These are phyloP conservation scores for Semibalanus balanoides DNA, from an alignment of 1,140 invertebrate species.

Conservation along the genomic window DNA sequence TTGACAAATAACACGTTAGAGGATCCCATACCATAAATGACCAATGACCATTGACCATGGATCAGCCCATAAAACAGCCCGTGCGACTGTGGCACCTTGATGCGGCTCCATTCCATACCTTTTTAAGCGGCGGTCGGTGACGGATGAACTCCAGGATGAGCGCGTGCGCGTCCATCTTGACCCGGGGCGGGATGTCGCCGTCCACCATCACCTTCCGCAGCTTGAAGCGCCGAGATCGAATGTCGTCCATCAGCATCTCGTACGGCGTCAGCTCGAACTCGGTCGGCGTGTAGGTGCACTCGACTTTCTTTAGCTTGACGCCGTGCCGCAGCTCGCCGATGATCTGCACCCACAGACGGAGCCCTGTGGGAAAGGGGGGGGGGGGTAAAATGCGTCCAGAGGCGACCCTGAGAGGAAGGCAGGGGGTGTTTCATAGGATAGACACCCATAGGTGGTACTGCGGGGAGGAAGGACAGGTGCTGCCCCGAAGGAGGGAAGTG, in stretches of 20 bases:
- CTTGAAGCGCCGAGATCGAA: slow-evolving; percentile 47
- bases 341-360: slow-evolving; percentile 91
- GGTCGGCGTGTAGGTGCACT: slow-evolving; percentile 26
- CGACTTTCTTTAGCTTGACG: slow-evolving; percentile 83
- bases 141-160: slow-evolving; percentile 92
- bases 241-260: slow-evolving; percentile 93
- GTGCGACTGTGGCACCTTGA: too few relatives aligned
- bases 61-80: too few relatives aligned
- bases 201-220: slow-evolving; percentile 49
- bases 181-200: slow-evolving; percentile 59
- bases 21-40: too few relatives aligned
- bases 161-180: slow-evolving; percentile 85
- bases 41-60: too few relatives aligned
- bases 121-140: slow-evolving; percentile 80
- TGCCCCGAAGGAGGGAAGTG: too few relatives aligned
- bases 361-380: slow-evolving; percentile 45
- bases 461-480: too few relatives aligned
- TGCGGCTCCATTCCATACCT: slow-evolving; percentile 42
- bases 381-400: not conserved
- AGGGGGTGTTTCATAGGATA: too few relatives aligned
- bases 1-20: too few relatives aligned
- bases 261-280: slow-evolving; percentile 94
- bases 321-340: slow-evolving; percentile 68
- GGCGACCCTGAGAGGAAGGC: not conserved
- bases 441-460: too few relatives aligned